Evolutionary conservation across 1,140 invertebrate species (phyloP).

Genomic region (Drosophila serrata): DNA sequence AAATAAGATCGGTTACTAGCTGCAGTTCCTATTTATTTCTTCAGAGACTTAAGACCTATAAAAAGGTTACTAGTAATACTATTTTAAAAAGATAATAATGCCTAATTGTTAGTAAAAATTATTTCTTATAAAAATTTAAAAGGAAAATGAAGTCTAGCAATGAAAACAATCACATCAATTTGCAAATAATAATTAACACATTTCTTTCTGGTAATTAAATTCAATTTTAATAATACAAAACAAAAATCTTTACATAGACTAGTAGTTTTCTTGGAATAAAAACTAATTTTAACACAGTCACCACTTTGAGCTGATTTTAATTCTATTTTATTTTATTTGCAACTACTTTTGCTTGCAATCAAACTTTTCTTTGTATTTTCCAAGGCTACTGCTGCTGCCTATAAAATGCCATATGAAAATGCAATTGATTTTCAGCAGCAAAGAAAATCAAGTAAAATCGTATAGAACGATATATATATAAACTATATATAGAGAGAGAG

Average conservation of each 20-base stretch:
- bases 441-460: constrained; percentile 23
- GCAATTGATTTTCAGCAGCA: constrained; percentile 53
- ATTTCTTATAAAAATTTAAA: too few species aligned
- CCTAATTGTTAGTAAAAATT: too few species aligned
- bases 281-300: too few species aligned
- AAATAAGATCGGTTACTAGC: neutral
- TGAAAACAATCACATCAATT: neutral
- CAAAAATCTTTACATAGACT: neutral
- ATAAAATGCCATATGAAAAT: constrained; percentile 72
- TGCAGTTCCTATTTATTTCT: neutral
- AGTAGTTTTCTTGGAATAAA: neutral
- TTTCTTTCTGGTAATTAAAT: neutral
- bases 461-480: constrained; percentile 6
- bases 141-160: too few species aligned
- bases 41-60: too few species aligned
- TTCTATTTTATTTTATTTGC: neutral
- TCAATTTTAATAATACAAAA: neutral
- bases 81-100: neutral
- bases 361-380: constrained; percentile 26
- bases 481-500: neutral
- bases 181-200: neutral
- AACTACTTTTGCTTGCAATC: constrained; percentile 5
- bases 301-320: neutral
- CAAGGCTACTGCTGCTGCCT: constrained; percentile 37
- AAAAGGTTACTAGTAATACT: neutral